Base-by-base conservation (phyloP, 2,797 vertebrate species). In the Ciconia nigra region DNA sequence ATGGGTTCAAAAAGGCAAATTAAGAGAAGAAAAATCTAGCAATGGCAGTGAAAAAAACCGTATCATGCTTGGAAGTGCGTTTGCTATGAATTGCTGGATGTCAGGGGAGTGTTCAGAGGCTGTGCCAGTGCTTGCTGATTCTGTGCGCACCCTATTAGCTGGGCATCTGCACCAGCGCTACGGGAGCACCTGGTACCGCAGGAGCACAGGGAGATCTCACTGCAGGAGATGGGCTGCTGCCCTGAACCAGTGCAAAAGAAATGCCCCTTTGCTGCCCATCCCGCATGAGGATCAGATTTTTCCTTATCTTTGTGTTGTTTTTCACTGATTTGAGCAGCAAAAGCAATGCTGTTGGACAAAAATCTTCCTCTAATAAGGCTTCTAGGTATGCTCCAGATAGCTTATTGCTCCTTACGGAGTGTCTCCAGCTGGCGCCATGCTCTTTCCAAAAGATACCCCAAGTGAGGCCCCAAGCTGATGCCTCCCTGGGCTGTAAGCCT, bases 161-260 rank as follows among this genome's bases (percentile, higher is more conserved):
- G 44, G 37, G 13, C 37, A 49, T 25, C 44, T 2, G 1, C 52
- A 25, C 29, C 0, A 0, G 44, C 35, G 33, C 31, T 51, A 13
- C 2, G 2, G 59, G 16, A 83, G 25, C 37, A 63, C 4, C 15
- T 37, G 46, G 21, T 22, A 35, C 59, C 1, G 1, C 63, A 79
- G 73, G 17, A 57, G 13, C 37, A 57, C 31, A 44, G n/a, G 44
- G n/a, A 89, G 15, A 52, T 37, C 41, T 78, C 28, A 37, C 9
- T 1, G 4, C 47, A 44, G 35, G 58, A 83, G 44, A 44, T 18
- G 61, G 26, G 14, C 29, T 90, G 28, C 52, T 92, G 54, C 11
- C 42, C 59, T 67, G 49, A 78, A n/a, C 13, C 12, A 44, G 14
- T 5, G 9, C 42, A 35, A 26, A 59, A 73, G 35, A 90, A 73